These are phyloP conservation scores for Drosophila busckii DNA, from an alignment of 1,140 invertebrate genomes.

Conservation along the genomic window DNA sequence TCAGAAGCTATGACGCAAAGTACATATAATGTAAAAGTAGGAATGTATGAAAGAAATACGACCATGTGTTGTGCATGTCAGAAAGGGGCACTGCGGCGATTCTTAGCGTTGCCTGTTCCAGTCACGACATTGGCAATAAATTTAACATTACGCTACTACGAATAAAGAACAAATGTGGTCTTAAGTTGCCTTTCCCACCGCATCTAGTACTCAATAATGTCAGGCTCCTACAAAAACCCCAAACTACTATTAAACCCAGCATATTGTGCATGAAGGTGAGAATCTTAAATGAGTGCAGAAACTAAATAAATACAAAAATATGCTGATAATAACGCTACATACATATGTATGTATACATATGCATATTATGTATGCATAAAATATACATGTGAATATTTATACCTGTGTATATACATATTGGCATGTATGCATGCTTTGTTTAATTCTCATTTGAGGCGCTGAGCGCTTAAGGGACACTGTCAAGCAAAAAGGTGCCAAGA, in stretches of 20 bases:
- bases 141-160: constrained; percentile 39
- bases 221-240: neutral
- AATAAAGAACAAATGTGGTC: constrained; percentile 8
- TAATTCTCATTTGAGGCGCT: constrained; percentile 67
- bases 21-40: constrained; percentile 7
- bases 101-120: constrained; percentile 30
- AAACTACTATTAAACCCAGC: no score
- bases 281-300: constrained; percentile 43
- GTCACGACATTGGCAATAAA: constrained; percentile 66
- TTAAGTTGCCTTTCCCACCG: neutral
- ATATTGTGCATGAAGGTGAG: no score
- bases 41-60: no score
- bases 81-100: constrained; percentile 57
- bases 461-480: constrained; percentile 5
- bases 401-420: neutral
- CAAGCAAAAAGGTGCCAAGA: constrained; percentile 18
- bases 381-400: neutral
- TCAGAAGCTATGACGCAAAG: no score
- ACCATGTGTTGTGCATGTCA: constrained; percentile 56
- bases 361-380: no score
- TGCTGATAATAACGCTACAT: neutral
- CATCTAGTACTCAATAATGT: neutral
- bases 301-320: constrained; percentile 53
- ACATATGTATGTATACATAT: neutral
- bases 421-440: constrained; percentile 60